These are phyloP conservation scores for Pilophorus perplexus DNA, from an alignment of 2,888 invertebrate genomes.

Conservation along the genomic window DNA sequence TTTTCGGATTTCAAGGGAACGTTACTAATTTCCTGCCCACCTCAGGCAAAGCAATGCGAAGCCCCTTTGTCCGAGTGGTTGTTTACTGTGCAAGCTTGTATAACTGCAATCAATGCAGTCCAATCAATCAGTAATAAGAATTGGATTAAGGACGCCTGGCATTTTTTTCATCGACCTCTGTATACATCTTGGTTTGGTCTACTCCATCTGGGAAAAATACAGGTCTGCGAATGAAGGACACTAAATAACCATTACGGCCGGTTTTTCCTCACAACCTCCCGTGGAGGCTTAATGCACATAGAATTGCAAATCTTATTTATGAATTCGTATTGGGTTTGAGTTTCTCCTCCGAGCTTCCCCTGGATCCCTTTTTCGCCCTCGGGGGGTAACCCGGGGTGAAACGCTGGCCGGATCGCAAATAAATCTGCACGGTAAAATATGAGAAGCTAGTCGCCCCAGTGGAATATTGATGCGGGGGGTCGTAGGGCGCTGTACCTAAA, in stretches of 20 bases:
- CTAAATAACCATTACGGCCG: constrained; percentile 21
- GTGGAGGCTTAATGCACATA: constrained; percentile 15
- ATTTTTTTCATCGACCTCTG: too few relatives aligned
- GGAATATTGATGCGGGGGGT: constrained; percentile 20
- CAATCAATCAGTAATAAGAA: too few relatives aligned
- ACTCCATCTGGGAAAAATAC: too few relatives aligned
- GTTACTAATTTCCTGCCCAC: too few relatives aligned
- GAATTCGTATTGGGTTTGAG: constrained; percentile 15
- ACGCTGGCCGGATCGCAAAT: background rate
- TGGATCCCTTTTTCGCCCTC: background rate
- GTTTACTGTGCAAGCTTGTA: too few relatives aligned
- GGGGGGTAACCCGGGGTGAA: background rate
- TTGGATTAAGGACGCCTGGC: too few relatives aligned
- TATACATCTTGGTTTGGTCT: too few relatives aligned
- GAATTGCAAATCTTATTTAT: constrained; percentile 29
- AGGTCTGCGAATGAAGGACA: constrained; percentile 7
- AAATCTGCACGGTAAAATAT: constrained; percentile 12
- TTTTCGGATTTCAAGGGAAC: too few relatives aligned
- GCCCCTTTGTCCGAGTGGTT: too few relatives aligned
- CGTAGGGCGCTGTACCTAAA: too few relatives aligned
- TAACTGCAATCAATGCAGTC: too few relatives aligned
- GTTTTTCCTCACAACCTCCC: background rate
- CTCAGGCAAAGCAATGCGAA: too few relatives aligned
- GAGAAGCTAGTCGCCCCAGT: background rate
- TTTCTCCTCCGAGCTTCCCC: background rate